Evolutionary conservation across 2,797 vertebrate genomes (phyloP).

Genomic region (Chrosomus eos): DNA sequence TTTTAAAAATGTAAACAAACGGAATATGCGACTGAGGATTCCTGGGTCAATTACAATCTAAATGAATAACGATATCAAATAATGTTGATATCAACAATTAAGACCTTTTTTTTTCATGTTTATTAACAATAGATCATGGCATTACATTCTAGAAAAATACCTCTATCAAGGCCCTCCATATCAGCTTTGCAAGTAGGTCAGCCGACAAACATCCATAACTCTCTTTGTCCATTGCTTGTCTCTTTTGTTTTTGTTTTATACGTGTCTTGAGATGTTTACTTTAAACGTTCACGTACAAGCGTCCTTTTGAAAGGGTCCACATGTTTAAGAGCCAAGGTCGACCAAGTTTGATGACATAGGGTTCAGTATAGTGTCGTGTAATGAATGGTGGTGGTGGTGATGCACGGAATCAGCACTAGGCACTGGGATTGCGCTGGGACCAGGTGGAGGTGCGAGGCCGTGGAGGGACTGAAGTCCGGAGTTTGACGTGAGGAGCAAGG

Average conservation of each 20-base stretch:
- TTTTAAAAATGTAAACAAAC: slow-evolving; percentile 74
- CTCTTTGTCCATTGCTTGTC: slow-evolving; percentile 62
- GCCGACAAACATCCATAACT: slow-evolving; percentile 60
- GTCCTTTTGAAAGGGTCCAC: slow-evolving; percentile 57
- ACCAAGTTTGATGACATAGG: slow-evolving; percentile 98
- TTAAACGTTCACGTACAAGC: slow-evolving; percentile 62
- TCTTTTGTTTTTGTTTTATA: slow-evolving; percentile 63
- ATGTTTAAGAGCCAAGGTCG: slow-evolving; percentile 94
- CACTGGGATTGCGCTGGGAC: slow-evolving; percentile 94
- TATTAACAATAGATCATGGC: slow-evolving; percentile 75
- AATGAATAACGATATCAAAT: slow-evolving; percentile 67
- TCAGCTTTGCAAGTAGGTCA: slow-evolving; percentile 58
- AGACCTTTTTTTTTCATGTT: slow-evolving; percentile 80
- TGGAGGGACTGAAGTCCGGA: slow-evolving; percentile 89
- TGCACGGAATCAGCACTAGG: slow-evolving; percentile 89
- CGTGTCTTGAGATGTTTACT: slow-evolving; percentile 71
- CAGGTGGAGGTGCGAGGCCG: slow-evolving; percentile 92
- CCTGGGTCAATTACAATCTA: slow-evolving; percentile 68
- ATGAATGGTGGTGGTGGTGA: slow-evolving; percentile 88
- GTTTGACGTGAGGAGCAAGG: slow-evolving; percentile 88
- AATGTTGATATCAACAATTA: slow-evolving; percentile 77
- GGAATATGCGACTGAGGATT: slow-evolving; percentile 66
- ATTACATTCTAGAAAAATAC: slow-evolving; percentile 75
- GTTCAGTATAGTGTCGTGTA: slow-evolving; percentile 99
- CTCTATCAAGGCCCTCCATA: slow-evolving; percentile 65